Evolutionary conservation across 2,113 vertebrate genomes (phyloP).

Genomic region (Onychostruthus taczanowskii): DNA sequence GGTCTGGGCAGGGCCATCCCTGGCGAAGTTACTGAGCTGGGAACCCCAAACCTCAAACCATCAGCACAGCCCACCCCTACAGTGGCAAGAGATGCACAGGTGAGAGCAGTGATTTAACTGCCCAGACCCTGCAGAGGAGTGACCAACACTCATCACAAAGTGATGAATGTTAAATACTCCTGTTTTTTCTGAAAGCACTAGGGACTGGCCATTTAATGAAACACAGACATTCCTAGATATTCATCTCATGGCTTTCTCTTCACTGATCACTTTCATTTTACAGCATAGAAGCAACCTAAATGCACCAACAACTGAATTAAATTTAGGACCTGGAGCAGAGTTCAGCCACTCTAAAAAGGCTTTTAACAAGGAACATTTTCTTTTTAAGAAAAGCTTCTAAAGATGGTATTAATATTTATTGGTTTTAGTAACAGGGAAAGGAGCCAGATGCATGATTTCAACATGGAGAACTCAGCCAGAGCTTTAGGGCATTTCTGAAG

Average conservation of each 20-base stretch:
- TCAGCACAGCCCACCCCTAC: background rate
- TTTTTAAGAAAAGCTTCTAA: background rate
- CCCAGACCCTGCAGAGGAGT: background rate
- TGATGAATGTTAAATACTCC: background rate
- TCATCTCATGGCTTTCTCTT: background rate
- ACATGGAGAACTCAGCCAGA: background rate
- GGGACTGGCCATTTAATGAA: background rate
- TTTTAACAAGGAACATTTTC: background rate
- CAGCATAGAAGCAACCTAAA: background rate
- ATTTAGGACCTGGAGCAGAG: background rate
- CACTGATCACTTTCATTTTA: background rate
- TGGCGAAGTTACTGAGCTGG: background rate
- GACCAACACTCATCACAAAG: background rate
- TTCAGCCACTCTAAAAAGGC: background rate
- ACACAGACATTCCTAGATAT: background rate
- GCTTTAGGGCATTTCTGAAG: background rate
- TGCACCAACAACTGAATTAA: background rate
- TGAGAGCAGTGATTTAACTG: background rate
- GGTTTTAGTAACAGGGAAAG: background rate
- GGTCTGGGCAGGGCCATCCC: background rate
- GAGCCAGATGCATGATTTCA: background rate
- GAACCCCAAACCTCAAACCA: background rate
- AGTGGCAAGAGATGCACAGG: background rate
- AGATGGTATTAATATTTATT: background rate
- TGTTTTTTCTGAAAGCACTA: background rate